phyloP scores from a whole-genome alignment of 2,888 invertebrate genomes.

The Acheta domesticus region DNA sequence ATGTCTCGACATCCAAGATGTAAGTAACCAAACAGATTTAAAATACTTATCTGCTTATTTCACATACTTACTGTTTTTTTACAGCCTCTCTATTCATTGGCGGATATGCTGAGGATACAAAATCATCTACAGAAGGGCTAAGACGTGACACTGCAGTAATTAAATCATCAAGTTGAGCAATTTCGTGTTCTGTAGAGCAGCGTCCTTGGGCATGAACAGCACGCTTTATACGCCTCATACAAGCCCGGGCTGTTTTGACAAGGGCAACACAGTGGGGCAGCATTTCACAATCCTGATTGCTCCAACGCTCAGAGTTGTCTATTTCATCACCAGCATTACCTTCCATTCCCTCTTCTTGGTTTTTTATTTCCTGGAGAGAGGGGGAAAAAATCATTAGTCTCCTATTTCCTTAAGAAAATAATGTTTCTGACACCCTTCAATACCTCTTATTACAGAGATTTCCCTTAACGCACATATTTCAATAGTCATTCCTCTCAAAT shows the following conservation, averaged over 20 bases:
- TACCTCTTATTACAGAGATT: too few relatives aligned
- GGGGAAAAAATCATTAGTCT: not conserved
- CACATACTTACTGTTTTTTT: conserved; percentile 34
- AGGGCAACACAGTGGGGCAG: conserved; percentile 36
- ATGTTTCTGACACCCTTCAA: too few relatives aligned
- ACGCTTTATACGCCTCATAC: conserved; percentile 29
- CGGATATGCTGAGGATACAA: conserved; percentile 36
- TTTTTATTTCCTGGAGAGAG: conserved; percentile 24
- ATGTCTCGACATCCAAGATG: too few relatives aligned
- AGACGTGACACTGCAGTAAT: conserved; percentile 27
- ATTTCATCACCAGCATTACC: conserved; percentile 27
- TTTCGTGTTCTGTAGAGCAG: conserved; percentile 31
- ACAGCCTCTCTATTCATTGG: conserved; percentile 35
- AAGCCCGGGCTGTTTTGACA: conserved; percentile 36
- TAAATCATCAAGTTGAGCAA: conserved; percentile 36
- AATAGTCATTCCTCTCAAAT: too few relatives aligned
- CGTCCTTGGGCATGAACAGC: conserved; percentile 30
- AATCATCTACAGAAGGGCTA: conserved; percentile 38
- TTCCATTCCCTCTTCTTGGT: not conserved
- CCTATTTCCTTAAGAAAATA: too few relatives aligned
- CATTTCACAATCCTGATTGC: conserved; percentile 34
- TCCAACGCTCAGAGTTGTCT: conserved; percentile 34
- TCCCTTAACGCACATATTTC: too few relatives aligned
- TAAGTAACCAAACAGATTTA: too few relatives aligned
- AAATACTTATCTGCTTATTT: too few relatives aligned